A percentile compares a stretch with the other conserved stretches of the same genome.
phyloP scores from a whole-genome alignment of 2,113 vertebrate species.

The Archilochus colubris region DNA sequence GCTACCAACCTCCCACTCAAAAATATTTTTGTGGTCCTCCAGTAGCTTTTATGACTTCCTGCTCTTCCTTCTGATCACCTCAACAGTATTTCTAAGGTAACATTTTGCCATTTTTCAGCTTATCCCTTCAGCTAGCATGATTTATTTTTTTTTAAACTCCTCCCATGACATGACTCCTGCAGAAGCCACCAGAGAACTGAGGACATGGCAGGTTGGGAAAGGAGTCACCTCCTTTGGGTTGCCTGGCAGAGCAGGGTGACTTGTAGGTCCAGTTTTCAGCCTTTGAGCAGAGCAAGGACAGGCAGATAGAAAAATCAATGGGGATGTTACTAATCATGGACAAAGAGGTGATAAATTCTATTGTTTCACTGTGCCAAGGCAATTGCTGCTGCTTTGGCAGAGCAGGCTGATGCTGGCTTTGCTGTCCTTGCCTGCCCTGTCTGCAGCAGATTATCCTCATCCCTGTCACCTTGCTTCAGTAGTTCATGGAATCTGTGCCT shows the following conservation, averaged over 20 bases:
- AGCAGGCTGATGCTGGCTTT: neutral
- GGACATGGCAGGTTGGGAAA: neutral
- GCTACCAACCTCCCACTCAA: neutral
- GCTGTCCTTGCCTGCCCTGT: neutral
- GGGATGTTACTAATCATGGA: neutral
- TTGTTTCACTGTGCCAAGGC: neutral
- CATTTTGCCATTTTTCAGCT: neutral
- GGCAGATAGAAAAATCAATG: neutral
- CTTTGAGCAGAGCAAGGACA: neutral
- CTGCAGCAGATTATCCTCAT: neutral
- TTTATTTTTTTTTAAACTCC: neutral
- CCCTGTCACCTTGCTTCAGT: neutral
- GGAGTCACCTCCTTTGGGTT: constrained; percentile 3
- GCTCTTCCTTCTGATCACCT: neutral
- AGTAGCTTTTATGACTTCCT: neutral
- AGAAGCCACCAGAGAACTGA: neutral
- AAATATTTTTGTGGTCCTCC: neutral
- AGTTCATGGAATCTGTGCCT: neutral
- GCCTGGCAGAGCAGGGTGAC: neutral
- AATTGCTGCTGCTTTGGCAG: neutral
- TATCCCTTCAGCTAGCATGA: neutral
- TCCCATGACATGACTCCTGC: neutral
- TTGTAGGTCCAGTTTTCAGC: neutral
- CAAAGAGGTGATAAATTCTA: neutral
- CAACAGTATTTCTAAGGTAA: neutral